Evolutionary conservation across 2,888 invertebrate genomes (phyloP).

Genomic region (Orthonychiurus folsomi): DNA sequence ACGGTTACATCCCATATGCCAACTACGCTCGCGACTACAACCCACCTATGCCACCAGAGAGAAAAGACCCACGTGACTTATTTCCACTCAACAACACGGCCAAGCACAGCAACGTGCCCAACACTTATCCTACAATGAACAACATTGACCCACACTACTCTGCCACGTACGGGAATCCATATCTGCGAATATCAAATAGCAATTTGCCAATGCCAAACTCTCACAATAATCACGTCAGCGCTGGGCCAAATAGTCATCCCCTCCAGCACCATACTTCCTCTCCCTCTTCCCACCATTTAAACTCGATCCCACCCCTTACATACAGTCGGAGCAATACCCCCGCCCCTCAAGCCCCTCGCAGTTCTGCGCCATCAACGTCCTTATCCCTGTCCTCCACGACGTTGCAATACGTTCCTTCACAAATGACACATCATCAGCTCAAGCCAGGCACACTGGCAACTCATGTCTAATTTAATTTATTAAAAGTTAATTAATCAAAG

Average conservation of each 20-base stretch:
- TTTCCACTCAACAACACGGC: not conserved
- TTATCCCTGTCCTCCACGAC: slow-evolving; percentile 44
- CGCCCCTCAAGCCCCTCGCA: not conserved
- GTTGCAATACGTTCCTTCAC: slow-evolving; percentile 51
- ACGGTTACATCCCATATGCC: slow-evolving; percentile 78
- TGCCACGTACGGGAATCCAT: slow-evolving; percentile 77
- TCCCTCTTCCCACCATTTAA: too few species aligned
- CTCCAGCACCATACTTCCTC: slow-evolving; percentile 15
- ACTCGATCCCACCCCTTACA: not conserved
- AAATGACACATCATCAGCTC: slow-evolving; percentile 45
- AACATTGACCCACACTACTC: slow-evolving; percentile 74
- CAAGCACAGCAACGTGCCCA: not conserved
- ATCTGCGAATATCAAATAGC: slow-evolving; percentile 59
- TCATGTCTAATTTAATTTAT: slow-evolving; percentile 49
- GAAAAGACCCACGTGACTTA: not conserved
- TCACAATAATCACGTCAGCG: slow-evolving; percentile 47
- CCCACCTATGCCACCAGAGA: slow-evolving; percentile 51
- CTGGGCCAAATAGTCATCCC: slow-evolving; percentile 43
- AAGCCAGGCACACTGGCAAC: slow-evolving; percentile 58
- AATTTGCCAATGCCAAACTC: slow-evolving; percentile 44
- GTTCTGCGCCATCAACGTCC: slow-evolving; percentile 45
- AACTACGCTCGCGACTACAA: slow-evolving; percentile 83
- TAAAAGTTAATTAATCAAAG: too few species aligned
- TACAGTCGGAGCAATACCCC: not conserved
- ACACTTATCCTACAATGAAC: slow-evolving; percentile 19